These are phyloP conservation scores for Chrysomallon squamiferum DNA, from an alignment of 1,140 invertebrate genomes.

Conservation along the genomic window DNA sequence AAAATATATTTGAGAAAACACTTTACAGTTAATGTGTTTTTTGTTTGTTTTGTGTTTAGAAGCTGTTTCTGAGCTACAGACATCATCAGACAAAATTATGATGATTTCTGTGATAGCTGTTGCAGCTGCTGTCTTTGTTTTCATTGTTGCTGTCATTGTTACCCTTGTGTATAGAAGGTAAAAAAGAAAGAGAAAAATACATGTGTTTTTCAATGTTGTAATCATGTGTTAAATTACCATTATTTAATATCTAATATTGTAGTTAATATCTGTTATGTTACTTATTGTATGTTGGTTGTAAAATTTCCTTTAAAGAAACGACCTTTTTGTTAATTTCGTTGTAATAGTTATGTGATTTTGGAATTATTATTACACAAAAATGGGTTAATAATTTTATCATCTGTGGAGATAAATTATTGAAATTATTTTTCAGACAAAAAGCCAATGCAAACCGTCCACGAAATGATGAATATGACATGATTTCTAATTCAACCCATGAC, in stretches of 20 bases:
- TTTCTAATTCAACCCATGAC: too few species aligned
- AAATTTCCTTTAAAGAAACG: not conserved
- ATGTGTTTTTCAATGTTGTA: not conserved
- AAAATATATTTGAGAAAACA: too few species aligned
- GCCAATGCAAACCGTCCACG: too few species aligned
- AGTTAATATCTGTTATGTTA: not conserved
- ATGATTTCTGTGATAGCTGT: not conserved
- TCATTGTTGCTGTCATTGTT: not conserved
- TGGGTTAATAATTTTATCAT: too few species aligned
- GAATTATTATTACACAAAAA: too few species aligned
- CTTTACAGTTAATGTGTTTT: too few species aligned
- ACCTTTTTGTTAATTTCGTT: not conserved
- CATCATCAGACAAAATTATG: not conserved
- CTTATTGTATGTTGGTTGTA: not conserved
- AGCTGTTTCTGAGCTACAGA: too few species aligned
- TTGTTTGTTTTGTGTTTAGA: too few species aligned
- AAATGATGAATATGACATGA: too few species aligned
- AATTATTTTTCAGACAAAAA: too few species aligned
- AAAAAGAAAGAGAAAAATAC: not conserved
- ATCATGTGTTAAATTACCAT: not conserved
- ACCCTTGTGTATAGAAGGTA: not conserved
- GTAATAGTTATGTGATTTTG: not conserved
- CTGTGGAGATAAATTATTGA: too few species aligned
- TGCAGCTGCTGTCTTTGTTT: not conserved
- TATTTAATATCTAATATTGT: not conserved